Evolutionary conservation across 2,888 invertebrate genomes (phyloP).

Genomic region (Andrena hattorfiana): DNA sequence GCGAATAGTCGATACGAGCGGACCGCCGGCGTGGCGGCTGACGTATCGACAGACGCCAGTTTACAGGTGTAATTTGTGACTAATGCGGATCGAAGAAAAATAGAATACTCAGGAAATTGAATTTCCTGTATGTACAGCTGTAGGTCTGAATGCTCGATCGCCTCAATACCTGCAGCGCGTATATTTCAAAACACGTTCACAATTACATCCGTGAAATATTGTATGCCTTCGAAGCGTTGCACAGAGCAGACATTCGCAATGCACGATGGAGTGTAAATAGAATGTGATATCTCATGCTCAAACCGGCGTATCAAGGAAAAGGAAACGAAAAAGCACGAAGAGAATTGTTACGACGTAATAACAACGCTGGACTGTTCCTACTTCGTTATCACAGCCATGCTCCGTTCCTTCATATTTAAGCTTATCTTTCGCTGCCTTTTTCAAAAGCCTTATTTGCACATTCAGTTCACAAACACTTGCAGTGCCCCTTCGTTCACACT

Average conservation of each 20-base stretch:
- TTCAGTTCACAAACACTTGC: too few relatives aligned
- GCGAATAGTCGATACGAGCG: not conserved
- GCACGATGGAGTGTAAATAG: not conserved
- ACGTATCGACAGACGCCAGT: slow-evolving; percentile 24
- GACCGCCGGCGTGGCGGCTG: not conserved
- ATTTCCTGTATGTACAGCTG: slow-evolving; percentile 38
- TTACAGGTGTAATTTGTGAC: slow-evolving; percentile 34
- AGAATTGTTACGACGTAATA: not conserved
- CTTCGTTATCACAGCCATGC: too few relatives aligned
- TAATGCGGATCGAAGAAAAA: slow-evolving; percentile 40
- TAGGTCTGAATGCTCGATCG: slow-evolving; percentile 9
- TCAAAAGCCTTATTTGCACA: too few relatives aligned
- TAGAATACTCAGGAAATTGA: slow-evolving; percentile 46
- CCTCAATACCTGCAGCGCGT: not conserved
- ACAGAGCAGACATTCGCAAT: not conserved
- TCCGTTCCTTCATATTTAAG: not conserved
- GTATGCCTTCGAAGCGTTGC: not conserved
- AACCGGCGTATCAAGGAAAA: not conserved
- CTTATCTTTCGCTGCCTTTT: not conserved
- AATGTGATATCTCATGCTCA: slow-evolving; percentile 1
- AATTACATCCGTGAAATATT: slow-evolving; percentile 6
- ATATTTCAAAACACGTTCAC: not conserved
- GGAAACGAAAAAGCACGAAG: not conserved
- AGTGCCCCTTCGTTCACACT: too few relatives aligned
- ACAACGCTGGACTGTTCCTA: not conserved